Evolutionary conservation across 2,113 vertebrate species (phyloP).

Genomic region (Rhynchomys soricoides): DNA sequence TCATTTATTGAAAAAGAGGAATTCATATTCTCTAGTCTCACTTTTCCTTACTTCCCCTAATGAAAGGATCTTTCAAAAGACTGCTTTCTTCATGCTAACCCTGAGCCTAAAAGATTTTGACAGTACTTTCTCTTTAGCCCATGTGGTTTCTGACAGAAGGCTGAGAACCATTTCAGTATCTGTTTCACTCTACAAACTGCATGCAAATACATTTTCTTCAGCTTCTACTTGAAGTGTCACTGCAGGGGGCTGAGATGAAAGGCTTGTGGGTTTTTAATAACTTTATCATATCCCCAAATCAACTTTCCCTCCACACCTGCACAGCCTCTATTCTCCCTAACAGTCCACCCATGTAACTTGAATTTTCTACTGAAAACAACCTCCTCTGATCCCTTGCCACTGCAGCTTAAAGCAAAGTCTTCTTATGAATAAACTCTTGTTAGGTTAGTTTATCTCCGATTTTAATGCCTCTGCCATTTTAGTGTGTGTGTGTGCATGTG

Average conservation of each 20-base stretch:
- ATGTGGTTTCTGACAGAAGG: neutral
- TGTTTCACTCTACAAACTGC: neutral
- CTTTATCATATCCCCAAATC: neutral
- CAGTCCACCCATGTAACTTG: neutral
- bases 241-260: neutral
- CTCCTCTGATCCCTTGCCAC: neutral
- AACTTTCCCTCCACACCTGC: neutral
- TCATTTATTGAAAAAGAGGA: neutral
- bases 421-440: neutral
- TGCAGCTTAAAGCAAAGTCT: neutral
- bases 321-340: neutral
- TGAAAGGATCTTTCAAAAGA: neutral
- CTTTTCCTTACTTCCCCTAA: neutral
- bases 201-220: neutral
- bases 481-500: neutral
- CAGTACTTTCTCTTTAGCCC: neutral
- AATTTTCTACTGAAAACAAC: neutral
- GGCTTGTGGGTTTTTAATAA: neutral
- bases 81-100: neutral
- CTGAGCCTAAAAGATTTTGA: neutral
- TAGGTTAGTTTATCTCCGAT: neutral
- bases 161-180: neutral
- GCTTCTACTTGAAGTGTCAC: neutral
- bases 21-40: neutral
- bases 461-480: neutral